Percentiles rank a stretch among this genome's conserved stretches.
Conservation (phyloP, 2,888 invertebrate species). For the Andricus quercusramuli region DNA sequence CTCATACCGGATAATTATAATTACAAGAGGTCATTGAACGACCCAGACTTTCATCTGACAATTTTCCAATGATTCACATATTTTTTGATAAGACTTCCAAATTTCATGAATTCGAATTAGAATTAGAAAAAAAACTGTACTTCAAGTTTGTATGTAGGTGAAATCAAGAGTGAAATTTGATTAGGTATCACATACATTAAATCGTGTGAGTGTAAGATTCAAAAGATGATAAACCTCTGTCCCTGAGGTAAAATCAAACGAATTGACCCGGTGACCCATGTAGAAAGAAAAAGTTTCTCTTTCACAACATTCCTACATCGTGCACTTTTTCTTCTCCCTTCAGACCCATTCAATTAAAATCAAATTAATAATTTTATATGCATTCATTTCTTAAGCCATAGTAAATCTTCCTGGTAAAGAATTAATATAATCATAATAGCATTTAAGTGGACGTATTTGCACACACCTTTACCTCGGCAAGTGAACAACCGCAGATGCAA, state of each 20-base stretch:
- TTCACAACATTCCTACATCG: background rate
- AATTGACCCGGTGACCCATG: background rate
- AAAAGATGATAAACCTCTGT: too few relatives aligned
- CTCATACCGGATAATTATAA: background rate
- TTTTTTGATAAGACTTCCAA: too few relatives aligned
- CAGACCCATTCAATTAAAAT: background rate
- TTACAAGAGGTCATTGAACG: background rate
- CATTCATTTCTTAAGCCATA: background rate
- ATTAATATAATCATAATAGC: slow-evolving; percentile 3
- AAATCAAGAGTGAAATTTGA: too few relatives aligned
- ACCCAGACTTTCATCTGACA: background rate
- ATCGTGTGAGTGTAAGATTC: background rate
- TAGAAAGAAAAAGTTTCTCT: slow-evolving; percentile 20
- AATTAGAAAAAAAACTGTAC: too few relatives aligned
- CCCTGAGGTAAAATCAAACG: background rate
- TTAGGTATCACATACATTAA: background rate
- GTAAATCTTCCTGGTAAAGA: background rate
- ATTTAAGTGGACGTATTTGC: slow-evolving; percentile 2
- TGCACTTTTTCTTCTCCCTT: background rate
- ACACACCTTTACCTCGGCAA: background rate
- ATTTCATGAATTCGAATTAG: too few relatives aligned
- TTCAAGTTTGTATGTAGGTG: too few relatives aligned
- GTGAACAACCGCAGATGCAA: background rate
- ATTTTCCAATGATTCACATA: background rate
- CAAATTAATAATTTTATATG: background rate